Percentiles rank a stretch among this genome's conserved stretches.
Evolutionary conservation across 2,797 vertebrate genomes (phyloP).

Genomic region (Falco cherrug): DNA sequence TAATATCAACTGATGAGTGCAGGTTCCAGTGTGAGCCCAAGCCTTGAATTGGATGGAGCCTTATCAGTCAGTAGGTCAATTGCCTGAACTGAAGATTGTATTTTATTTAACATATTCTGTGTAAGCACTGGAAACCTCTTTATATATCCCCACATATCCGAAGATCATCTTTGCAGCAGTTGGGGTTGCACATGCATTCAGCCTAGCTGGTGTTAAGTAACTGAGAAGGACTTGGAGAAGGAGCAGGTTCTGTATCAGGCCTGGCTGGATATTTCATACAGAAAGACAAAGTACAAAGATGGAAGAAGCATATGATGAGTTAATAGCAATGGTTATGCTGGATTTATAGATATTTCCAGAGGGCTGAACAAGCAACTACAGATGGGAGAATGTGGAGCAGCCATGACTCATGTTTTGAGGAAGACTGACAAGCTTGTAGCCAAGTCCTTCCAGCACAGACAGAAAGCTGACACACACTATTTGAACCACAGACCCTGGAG

Average conservation of each 20-base stretch:
- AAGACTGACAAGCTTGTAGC: neutral
- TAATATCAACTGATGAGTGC: fast-evolving
- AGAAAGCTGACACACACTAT: neutral
- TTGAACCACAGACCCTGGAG: neutral
- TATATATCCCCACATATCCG: neutral
- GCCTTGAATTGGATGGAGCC: neutral
- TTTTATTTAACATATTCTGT: neutral
- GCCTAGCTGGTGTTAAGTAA: neutral
- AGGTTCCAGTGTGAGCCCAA: neutral
- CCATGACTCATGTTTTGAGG: neutral
- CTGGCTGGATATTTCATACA: neutral
- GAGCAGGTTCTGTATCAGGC: neutral
- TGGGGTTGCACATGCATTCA: neutral
- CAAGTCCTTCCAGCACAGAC: neutral
- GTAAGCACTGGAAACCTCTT: neutral
- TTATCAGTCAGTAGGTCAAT: neutral
- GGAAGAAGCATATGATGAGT: neutral
- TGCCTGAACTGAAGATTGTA: neutral
- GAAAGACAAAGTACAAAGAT: neutral
- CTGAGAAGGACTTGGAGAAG: neutral
- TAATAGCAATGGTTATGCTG: neutral
- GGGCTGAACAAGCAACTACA: slow-evolving; percentile 6
- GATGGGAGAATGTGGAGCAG: neutral
- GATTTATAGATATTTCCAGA: neutral
- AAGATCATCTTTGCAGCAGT: neutral